Evolutionary conservation across 2,888 invertebrate species (phyloP).

Genomic region (Steromphala cineraria): DNA sequence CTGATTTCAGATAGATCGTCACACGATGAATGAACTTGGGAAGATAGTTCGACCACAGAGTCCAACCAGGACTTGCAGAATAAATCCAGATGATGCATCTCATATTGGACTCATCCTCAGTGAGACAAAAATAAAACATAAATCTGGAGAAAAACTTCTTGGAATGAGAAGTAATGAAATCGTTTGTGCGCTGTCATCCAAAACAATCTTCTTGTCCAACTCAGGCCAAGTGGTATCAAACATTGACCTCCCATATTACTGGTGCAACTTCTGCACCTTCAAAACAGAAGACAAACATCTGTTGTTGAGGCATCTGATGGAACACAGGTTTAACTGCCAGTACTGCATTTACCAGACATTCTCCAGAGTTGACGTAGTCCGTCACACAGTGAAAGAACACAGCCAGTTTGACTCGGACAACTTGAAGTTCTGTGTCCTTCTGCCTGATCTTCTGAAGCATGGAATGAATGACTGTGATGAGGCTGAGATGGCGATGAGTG

Average conservation of each 20-base stretch:
- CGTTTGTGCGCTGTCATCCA: constrained; percentile 54
- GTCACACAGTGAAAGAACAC: constrained; percentile 47
- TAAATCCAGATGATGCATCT: constrained; percentile 42
- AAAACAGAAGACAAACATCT: constrained; percentile 46
- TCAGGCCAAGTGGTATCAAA: constrained; percentile 41
- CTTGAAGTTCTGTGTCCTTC: constrained; percentile 50
- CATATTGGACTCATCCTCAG: constrained; percentile 44
- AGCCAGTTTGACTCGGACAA: constrained; percentile 38
- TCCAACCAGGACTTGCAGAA: constrained; percentile 49
- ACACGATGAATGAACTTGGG: constrained; percentile 1
- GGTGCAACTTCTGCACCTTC: constrained; percentile 61
- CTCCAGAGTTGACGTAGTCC: constrained; percentile 53
- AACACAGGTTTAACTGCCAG: constrained; percentile 56
- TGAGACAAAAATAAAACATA: constrained; percentile 37
- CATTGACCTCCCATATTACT: constrained; percentile 49
- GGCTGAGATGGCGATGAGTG: background rate
- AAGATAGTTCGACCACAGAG: constrained; percentile 47
- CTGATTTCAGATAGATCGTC: too few relatives aligned
- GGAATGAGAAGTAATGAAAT: constrained; percentile 39
- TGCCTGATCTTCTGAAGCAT: constrained; percentile 45
- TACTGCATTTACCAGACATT: constrained; percentile 55
- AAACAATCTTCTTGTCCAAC: constrained; percentile 37
- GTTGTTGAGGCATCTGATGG: constrained; percentile 51
- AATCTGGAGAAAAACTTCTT: constrained; percentile 25
- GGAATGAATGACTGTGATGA: background rate